A percentile compares a stretch with the other conserved stretches of the same genome.
These are phyloP conservation scores for Anagyrus pseudococci DNA, from an alignment of 2,888 invertebrate genomes.

Conservation along the genomic window DNA sequence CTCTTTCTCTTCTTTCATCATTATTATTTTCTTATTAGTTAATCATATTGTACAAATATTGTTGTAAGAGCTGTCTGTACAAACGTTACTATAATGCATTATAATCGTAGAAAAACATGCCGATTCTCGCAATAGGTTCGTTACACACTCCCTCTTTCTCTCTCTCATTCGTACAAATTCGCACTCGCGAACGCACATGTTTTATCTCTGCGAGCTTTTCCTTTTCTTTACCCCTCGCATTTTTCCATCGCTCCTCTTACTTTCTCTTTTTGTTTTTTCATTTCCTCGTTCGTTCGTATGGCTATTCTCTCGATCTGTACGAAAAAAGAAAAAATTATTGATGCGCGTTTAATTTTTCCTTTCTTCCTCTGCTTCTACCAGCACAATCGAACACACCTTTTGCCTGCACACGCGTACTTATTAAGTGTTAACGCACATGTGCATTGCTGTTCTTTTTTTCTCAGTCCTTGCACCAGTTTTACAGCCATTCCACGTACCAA, in stretches of 20 bases:
- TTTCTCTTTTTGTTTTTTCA: too few species aligned
- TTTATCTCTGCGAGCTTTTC: too few species aligned
- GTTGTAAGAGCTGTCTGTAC: constrained; percentile 61
- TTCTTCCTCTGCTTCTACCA: constrained; percentile 16
- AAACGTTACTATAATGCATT: constrained; percentile 56
- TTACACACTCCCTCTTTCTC: constrained; percentile 35
- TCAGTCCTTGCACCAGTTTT: too few species aligned
- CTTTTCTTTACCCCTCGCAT: too few species aligned
- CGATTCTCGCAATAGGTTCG: constrained; percentile 50
- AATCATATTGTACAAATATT: constrained; percentile 60
- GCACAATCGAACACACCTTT: too few species aligned
- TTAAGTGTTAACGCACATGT: too few species aligned
- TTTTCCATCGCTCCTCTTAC: too few species aligned
- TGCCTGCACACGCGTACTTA: too few species aligned
- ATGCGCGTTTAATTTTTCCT: constrained; percentile 44
- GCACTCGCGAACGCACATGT: constrained; percentile 2
- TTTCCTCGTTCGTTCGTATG: constrained; percentile 37
- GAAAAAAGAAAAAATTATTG: constrained; percentile 57
- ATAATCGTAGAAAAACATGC: constrained; percentile 57
- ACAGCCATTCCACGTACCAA: too few species aligned
- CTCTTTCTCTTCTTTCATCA: too few species aligned
- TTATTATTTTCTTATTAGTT: constrained; percentile 23
- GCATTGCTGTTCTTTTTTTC: too few species aligned
- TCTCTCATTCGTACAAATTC: not conserved
- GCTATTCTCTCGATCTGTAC: constrained; percentile 42